Percentiles rank a stretch among this genome's conserved stretches.
These are phyloP conservation scores for Mus caroli DNA, from an alignment of 2,797 vertebrate genomes.

Conservation along the genomic window DNA sequence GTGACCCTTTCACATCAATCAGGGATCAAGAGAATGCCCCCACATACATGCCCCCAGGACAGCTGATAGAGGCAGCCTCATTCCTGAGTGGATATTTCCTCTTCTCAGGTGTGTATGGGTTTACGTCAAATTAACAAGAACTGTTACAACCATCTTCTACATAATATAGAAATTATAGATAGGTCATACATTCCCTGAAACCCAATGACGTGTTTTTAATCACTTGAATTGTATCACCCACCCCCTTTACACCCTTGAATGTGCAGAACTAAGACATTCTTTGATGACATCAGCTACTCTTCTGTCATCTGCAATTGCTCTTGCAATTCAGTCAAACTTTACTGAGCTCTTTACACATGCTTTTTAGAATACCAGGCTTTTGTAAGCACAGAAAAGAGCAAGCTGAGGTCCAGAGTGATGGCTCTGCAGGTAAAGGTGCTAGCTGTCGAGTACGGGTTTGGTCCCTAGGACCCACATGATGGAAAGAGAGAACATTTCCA, in stretches of 20 bases:
- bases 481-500: not conserved
- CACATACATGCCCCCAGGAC: not conserved
- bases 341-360: not conserved
- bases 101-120: not conserved
- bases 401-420: not conserved
- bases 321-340: not conserved
- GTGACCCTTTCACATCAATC: not conserved
- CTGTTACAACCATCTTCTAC: not conserved
- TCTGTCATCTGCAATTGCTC: not conserved
- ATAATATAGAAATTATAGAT: constrained; percentile 9
- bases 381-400: constrained; percentile 7
- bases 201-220: not conserved
- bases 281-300: not conserved
- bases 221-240: not conserved
- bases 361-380: not conserved
- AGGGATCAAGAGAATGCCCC: not conserved
- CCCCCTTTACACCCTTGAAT: not conserved
- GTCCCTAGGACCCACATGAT: not conserved
- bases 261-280: not conserved
- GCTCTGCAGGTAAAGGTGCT: not conserved
- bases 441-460: not conserved
- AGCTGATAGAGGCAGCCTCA: not conserved
- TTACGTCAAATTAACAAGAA: not conserved
- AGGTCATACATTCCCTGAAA: not conserved
- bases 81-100: not conserved